phyloP scores from a whole-genome alignment of 2,797 vertebrate species.

The Dendrocincla tyrannina region DNA sequence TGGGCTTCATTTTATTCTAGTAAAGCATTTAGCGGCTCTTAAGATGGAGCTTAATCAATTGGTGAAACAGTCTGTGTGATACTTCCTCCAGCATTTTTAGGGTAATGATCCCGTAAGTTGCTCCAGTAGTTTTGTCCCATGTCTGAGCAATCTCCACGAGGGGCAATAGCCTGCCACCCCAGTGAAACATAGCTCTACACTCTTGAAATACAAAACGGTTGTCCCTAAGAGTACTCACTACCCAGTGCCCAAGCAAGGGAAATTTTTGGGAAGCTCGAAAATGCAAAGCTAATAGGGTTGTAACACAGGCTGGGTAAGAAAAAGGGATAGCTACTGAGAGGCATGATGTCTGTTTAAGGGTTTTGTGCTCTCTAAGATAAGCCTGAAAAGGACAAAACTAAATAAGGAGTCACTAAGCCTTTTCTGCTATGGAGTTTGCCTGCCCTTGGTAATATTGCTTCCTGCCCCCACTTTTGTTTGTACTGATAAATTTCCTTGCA shows the following conservation, averaged over 20 bases:
- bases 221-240: background rate
- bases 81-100: accelerated
- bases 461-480: background rate
- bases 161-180: background rate
- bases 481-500: conserved; percentile 15
- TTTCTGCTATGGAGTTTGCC: background rate
- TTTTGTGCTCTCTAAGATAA: background rate
- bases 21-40: background rate
- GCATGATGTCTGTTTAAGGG: background rate
- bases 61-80: background rate
- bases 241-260: background rate
- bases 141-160: background rate
- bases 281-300: background rate
- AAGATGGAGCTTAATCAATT: background rate
- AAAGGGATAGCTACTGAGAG: background rate
- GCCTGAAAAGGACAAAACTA: background rate
- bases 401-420: background rate
- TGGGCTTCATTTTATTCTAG: background rate
- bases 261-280: background rate
- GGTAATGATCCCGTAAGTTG: background rate
- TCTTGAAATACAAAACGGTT: background rate
- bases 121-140: background rate
- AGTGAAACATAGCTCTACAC: background rate
- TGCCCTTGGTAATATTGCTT: background rate
- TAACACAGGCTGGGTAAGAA: background rate